Evolutionary conservation across 1,140 invertebrate genomes (phyloP).

Genomic region (Teleogryllus occipitalis): DNA sequence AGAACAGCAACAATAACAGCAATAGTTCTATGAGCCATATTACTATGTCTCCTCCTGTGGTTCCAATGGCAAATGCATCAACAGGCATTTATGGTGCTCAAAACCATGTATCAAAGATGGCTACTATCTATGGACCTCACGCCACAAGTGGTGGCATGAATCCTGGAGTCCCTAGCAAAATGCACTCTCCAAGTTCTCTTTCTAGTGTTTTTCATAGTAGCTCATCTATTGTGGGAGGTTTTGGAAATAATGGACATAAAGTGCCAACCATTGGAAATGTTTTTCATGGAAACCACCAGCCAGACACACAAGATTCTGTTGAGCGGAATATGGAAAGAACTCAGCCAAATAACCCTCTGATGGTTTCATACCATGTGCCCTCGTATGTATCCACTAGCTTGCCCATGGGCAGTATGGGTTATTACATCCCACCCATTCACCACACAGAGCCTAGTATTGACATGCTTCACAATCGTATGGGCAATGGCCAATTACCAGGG

Average conservation of each 20-base stretch:
- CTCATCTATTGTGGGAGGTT: background rate
- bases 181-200: background rate
- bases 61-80: background rate
- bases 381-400: constrained; percentile 16
- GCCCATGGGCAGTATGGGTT: constrained; percentile 22
- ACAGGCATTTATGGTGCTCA: background rate
- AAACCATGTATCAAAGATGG: background rate
- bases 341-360: constrained; percentile 7
- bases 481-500: constrained; percentile 11
- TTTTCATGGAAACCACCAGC: constrained; percentile 16
- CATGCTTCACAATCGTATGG: constrained; percentile 16
- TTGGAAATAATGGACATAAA: background rate
- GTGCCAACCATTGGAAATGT: constrained; percentile 14
- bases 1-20: constrained; percentile 13
- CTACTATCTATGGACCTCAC: background rate
- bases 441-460: constrained; percentile 18
- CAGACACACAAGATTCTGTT: constrained; percentile 6
- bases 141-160: background rate
- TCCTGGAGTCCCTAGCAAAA: background rate
- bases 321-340: background rate
- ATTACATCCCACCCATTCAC: constrained; percentile 21
- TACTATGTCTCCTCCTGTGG: background rate
- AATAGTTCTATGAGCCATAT: background rate
- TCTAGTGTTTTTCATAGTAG: background rate
- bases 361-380: constrained; percentile 20